Conservation (phyloP, 2,888 invertebrate genomes). For the Reticulitermes lucifugus region DNA sequence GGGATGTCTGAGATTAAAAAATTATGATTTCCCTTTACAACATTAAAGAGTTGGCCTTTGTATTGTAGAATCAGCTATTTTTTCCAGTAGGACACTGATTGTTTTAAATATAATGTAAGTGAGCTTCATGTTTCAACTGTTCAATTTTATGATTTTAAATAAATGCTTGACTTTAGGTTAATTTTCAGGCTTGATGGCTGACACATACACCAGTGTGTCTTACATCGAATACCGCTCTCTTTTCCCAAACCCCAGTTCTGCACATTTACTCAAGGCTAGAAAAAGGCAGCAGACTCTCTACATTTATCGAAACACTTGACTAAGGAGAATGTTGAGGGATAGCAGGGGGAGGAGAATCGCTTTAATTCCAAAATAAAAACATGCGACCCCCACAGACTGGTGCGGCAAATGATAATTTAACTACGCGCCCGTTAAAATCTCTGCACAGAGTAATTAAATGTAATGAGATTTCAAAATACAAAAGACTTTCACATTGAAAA, state of each 20-base stretch:
- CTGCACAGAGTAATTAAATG: conserved; percentile 49
- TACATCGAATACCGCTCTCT: no score
- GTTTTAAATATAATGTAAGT: no score
- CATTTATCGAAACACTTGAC: conserved; percentile 23
- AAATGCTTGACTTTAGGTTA: background rate
- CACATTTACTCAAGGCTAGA: background rate
- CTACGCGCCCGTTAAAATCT: conserved; percentile 42
- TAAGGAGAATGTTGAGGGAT: background rate
- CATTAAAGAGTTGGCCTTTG: no score
- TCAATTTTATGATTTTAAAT: no score
- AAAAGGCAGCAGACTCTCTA: background rate
- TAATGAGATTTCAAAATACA: conserved; percentile 51
- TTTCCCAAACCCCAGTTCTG: background rate
- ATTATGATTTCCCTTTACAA: no score
- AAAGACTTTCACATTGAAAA: conserved; percentile 39
- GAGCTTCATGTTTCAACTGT: no score
- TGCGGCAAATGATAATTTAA: conserved; percentile 45
- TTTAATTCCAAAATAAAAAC: conserved; percentile 12
- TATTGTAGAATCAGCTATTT: no score
- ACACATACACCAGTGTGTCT: background rate
- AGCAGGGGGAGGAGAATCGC: background rate
- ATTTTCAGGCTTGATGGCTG: background rate
- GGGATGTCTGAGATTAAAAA: no score
- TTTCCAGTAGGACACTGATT: no score
- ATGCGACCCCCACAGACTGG: background rate